These are phyloP conservation scores for Anoplolepis gracilipes DNA, from an alignment of 1,140 invertebrate species.

Conservation along the genomic window DNA sequence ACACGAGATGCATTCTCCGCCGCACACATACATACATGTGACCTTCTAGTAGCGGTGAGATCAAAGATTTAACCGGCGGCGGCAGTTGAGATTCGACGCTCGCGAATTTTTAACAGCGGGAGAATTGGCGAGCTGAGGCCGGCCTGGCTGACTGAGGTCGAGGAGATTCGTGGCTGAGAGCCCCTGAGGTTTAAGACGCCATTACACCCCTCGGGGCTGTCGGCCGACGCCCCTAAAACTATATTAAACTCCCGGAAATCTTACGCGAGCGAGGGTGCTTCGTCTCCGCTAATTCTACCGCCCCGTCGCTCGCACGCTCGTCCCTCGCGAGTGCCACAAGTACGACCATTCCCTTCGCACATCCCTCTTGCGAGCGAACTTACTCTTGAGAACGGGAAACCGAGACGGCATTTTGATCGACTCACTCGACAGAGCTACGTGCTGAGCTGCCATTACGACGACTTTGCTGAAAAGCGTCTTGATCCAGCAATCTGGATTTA, in stretches of 20 bases:
- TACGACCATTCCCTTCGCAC: slow-evolving; percentile 65
- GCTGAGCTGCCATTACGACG: not conserved
- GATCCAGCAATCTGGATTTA: slow-evolving; percentile 8
- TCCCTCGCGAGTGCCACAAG: slow-evolving; percentile 21
- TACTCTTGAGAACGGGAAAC: slow-evolving; percentile 73
- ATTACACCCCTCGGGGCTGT: slow-evolving; percentile 83
- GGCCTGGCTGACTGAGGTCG: not conserved
- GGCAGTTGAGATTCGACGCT: slow-evolving; percentile 66
- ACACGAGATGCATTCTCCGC: slow-evolving; percentile 35
- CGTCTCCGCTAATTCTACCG: slow-evolving; percentile 77
- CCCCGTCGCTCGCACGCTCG: slow-evolving; percentile 57
- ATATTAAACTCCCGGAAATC: slow-evolving; percentile 85
- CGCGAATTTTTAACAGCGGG: slow-evolving; percentile 63
- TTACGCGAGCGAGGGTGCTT: slow-evolving; percentile 80
- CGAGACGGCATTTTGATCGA: slow-evolving; percentile 82
- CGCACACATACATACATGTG: slow-evolving; percentile 8
- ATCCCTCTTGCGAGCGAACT: slow-evolving; percentile 64
- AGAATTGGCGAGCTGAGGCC: not conserved
- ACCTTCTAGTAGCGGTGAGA: slow-evolving; percentile 25
- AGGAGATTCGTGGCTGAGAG: slow-evolving; percentile 75
- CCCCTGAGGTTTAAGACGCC: slow-evolving; percentile 85
- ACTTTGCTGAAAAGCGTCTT: not conserved
- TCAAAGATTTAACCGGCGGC: slow-evolving; percentile 63
- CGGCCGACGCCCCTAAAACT: slow-evolving; percentile 85
- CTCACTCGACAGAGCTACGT: slow-evolving; percentile 71